These are phyloP conservation scores for Austrolebias charrua DNA, from an alignment of 2,797 vertebrate genomes.

Conservation along the genomic window DNA sequence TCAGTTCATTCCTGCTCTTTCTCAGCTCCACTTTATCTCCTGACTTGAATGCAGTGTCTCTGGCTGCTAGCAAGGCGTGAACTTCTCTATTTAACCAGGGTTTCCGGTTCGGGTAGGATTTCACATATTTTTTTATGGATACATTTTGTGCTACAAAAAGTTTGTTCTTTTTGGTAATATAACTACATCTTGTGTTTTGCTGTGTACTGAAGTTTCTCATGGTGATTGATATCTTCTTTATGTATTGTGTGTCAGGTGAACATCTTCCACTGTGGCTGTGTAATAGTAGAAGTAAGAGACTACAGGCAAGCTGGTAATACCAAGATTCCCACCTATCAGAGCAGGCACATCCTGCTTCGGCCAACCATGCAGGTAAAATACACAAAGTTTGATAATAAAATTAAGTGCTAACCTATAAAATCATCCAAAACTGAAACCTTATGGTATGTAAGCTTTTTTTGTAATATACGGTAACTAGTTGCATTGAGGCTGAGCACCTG, in stretches of 20 bases:
- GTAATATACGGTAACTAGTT: neutral
- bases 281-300: constrained; percentile 96
- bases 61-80: no score
- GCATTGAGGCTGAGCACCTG: no score
- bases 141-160: neutral
- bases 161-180: neutral
- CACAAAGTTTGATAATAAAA: neutral
- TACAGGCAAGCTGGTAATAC: constrained; percentile 93
- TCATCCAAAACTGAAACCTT: neutral
- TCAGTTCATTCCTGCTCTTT: no score
- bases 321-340: constrained; percentile 94
- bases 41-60: no score
- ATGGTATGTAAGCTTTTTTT: no score
- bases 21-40: no score
- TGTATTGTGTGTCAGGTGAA: constrained; percentile 84
- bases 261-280: constrained; percentile 98
- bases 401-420: neutral
- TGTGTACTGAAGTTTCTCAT: neutral
- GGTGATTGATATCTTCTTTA: neutral
- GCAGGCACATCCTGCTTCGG: constrained; percentile 91
- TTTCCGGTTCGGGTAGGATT: no score
- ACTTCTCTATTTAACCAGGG: no score
- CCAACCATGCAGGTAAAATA: constrained; percentile 94
- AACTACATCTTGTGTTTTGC: neutral
- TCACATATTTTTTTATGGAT: no score